Base-by-base conservation (phyloP, 2,888 invertebrate genomes). In the Drosophila parthenogenetica region DNA sequence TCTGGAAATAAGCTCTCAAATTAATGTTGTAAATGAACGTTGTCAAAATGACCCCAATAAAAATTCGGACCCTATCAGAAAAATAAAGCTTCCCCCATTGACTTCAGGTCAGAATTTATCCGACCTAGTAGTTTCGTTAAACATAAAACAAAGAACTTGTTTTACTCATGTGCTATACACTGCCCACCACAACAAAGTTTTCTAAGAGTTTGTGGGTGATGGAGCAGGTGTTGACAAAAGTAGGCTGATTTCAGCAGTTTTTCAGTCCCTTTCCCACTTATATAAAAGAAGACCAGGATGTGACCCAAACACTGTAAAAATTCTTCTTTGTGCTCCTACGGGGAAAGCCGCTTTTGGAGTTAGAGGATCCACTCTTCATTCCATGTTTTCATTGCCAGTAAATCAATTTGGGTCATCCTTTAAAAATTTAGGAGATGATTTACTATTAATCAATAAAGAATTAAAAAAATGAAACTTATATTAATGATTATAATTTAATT, bases 211-310 rank as follows among this genome's bases (percentile, higher is more conserved):
- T 61, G 53, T 68, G 3, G 67, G 72, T 37, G 60, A 69, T 2
- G 73, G 65, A 10, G 63, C 67, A 10, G 69, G 67, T 3, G 72
- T 76, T 17, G 61, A 58, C 3, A 67, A 71, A 10, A 71, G 51
- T 22, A 25, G 67, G 5, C n/a, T 70, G 4, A 64, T 60, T 17
- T 40, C 16, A 32, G 17, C 29, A 29, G 8, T 29, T 45, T 66
- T 37, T 37, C 60, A 60, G 29, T 35, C 29, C 29, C 29, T 29
- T 29, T 29, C 29, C 7, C 29, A 29, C 5, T 8, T 29, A 17
- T 48, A 42, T 13, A 53, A 58, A 19, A n/a, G 42, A 17, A 59
- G 13, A 10, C 42, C 35, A 11, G 59, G 65, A 22, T 42, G 22
- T 5, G 43, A 57, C 8, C 53, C 69, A 4, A 42, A 51, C 11